A percentile compares a stretch with the other conserved stretches of the same genome.
These are phyloP conservation scores for Pogonocherus hispidulus DNA, from an alignment of 2,888 invertebrate species.

Conservation along the genomic window DNA sequence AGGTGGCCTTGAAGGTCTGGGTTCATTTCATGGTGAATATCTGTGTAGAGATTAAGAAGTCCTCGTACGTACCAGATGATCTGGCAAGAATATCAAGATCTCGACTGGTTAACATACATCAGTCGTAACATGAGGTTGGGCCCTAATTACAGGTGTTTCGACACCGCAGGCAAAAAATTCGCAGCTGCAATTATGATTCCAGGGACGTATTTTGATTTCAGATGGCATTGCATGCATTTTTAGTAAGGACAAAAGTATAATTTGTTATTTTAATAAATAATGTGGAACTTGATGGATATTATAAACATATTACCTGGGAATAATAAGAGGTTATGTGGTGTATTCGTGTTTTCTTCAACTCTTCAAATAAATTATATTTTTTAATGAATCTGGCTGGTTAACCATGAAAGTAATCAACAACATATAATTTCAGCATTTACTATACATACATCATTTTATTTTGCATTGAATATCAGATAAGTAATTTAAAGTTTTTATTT, in stretches of 20 bases:
- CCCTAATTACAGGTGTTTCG: constrained; percentile 56
- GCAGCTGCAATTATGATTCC: constrained; percentile 49
- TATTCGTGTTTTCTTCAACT: too few relatives aligned
- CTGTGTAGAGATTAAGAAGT: constrained; percentile 16
- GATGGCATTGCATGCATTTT: not conserved
- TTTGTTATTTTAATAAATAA: not conserved
- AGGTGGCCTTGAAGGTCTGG: constrained; percentile 17
- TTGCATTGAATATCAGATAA: too few relatives aligned
- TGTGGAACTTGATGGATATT: too few relatives aligned
- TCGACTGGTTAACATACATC: constrained; percentile 34
- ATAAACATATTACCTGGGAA: too few relatives aligned
- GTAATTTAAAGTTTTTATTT: too few relatives aligned
- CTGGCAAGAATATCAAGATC: constrained; percentile 12
- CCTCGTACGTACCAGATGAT: not conserved
- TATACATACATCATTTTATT: too few relatives aligned
- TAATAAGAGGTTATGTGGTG: too few relatives aligned
- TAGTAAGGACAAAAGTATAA: not conserved
- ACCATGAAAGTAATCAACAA: too few relatives aligned
- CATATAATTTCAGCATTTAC: too few relatives aligned
- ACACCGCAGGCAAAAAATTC: constrained; percentile 54
- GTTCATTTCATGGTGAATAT: not conserved
- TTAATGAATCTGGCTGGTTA: too few relatives aligned
- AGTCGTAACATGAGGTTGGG: constrained; percentile 43
- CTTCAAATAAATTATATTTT: too few relatives aligned
- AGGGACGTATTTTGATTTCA: constrained; percentile 18